phyloP scores from a whole-genome alignment of 1,140 invertebrate genomes.

The Camponotus pennsylvanicus region DNA sequence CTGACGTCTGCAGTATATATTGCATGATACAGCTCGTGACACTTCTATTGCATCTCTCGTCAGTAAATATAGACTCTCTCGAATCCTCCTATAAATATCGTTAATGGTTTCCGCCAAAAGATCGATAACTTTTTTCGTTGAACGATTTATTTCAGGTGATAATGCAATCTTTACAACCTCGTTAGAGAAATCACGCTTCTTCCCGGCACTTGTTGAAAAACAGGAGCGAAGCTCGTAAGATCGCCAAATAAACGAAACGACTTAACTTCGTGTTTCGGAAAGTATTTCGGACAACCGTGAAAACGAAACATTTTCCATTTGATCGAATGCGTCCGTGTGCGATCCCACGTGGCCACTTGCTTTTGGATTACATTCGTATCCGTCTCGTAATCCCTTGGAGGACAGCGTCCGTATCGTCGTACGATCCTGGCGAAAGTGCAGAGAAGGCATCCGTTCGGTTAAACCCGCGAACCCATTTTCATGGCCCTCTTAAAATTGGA shows the following conservation, averaged over 20 bases:
- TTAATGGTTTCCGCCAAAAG: background rate
- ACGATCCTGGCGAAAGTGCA: slow-evolving; percentile 7
- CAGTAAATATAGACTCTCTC: background rate
- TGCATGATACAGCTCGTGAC: slow-evolving; percentile 30
- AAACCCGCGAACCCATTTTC: slow-evolving; percentile 58
- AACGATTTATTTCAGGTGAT: background rate
- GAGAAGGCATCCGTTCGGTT: background rate
- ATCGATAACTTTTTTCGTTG: background rate
- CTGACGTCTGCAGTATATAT: slow-evolving; percentile 46
- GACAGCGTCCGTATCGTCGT: background rate
- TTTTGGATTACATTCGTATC: slow-evolving; percentile 33
- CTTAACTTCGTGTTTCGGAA: slow-evolving; percentile 46
- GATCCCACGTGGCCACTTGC: slow-evolving; percentile 29
- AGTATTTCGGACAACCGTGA: slow-evolving; percentile 17
- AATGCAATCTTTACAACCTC: slow-evolving; percentile 26
- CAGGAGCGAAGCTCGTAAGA: background rate
- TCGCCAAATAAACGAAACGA: slow-evolving; percentile 41
- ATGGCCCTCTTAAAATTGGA: slow-evolving; percentile 67
- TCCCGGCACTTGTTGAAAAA: slow-evolving; percentile 15
- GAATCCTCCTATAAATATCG: background rate
- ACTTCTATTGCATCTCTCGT: background rate
- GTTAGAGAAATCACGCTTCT: slow-evolving; percentile 53
- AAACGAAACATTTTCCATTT: slow-evolving; percentile 31
- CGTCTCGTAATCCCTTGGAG: slow-evolving; percentile 17
- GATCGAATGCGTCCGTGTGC: slow-evolving; percentile 15